Percentiles rank a stretch among this genome's conserved stretches.
Conservation (phyloP, 2,888 invertebrate species). For the Arenicola marina region DNA sequence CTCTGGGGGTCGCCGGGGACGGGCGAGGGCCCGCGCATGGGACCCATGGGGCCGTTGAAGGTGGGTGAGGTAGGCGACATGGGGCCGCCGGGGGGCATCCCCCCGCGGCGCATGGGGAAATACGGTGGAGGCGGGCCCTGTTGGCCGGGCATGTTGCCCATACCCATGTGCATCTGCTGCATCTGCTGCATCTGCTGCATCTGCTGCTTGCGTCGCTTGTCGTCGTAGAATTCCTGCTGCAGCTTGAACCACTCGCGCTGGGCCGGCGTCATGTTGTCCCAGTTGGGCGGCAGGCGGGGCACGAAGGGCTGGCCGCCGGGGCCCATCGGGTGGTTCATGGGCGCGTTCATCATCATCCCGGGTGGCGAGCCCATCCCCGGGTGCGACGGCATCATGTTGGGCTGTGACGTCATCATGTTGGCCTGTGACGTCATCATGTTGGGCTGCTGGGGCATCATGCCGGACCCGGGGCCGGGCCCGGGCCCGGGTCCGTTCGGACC, state of each 20-base stretch:
- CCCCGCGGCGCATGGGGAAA: not conserved
- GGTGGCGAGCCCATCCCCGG: constrained; percentile 28
- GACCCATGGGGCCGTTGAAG: constrained; percentile 27
- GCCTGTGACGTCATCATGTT: not conserved
- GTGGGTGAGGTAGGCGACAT: constrained; percentile 55
- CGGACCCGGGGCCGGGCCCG: not conserved
- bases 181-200: constrained; percentile 44
- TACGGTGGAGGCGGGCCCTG: not conserved
- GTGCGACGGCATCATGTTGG: constrained; percentile 42
- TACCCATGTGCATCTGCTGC: constrained; percentile 23
- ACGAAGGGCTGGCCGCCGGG: constrained; percentile 47
- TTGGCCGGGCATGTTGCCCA: constrained; percentile 6
- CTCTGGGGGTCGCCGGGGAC: constrained; percentile 22
- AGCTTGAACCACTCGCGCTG: constrained; percentile 90
- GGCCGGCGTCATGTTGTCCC: constrained; percentile 62
- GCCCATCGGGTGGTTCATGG: constrained; percentile 36
- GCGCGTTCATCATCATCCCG: constrained; percentile 61
- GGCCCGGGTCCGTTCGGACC: constrained; percentile 25
- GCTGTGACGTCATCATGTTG: constrained; percentile 41
- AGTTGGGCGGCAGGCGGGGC: constrained; percentile 42
- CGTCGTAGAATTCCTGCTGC: constrained; percentile 73
- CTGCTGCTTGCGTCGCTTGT: constrained; percentile 44
- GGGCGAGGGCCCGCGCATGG: constrained; percentile 16
- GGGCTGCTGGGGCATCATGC: not conserved
- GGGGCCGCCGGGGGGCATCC: constrained; percentile 36